Evolutionary conservation across 2,888 invertebrate genomes (phyloP).

Genomic region (Luperina nickerlii): DNA sequence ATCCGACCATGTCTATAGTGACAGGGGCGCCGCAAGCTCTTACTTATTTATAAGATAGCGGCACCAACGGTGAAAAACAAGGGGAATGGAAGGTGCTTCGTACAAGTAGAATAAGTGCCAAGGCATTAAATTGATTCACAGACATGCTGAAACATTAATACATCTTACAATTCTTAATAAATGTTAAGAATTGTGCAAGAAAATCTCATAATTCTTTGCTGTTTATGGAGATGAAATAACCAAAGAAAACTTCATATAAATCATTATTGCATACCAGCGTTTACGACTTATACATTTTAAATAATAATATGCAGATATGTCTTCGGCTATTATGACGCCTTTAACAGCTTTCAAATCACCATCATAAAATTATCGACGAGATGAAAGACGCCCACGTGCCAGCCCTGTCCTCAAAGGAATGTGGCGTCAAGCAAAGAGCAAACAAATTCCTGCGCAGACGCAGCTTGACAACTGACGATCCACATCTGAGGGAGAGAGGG

Average conservation of each 20-base stretch:
- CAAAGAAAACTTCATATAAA: conserved; percentile 9
- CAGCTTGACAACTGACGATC: conserved; percentile 72
- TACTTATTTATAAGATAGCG: conserved; percentile 57
- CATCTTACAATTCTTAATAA: background rate
- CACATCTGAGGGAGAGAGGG: conserved; percentile 71
- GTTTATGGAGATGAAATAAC: conserved; percentile 15
- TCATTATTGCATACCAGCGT: conserved; percentile 33
- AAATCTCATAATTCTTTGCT: background rate
- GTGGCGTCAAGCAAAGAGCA: conserved; percentile 75
- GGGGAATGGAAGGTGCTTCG: conserved; percentile 15
- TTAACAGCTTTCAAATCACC: conserved; percentile 29
- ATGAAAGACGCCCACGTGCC: conserved; percentile 57
- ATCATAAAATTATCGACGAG: conserved; percentile 48
- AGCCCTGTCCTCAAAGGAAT: conserved; percentile 73
- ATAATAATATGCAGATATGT: conserved; percentile 40
- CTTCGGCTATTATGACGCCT: conserved; percentile 15
- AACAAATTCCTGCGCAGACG: conserved; percentile 79
- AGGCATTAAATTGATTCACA: conserved; percentile 8
- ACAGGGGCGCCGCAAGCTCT: conserved; percentile 69
- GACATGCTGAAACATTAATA: conserved; percentile 13
- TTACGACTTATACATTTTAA: conserved; percentile 28
- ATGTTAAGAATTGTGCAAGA: background rate
- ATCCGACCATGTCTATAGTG: conserved; percentile 69
- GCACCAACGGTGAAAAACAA: conserved; percentile 35
- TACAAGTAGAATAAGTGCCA: conserved; percentile 13